A percentile compares a stretch with the other conserved stretches of the same genome.
phyloP scores from a whole-genome alignment of 2,797 vertebrate genomes.

The Aotus griseimembra region DNA sequence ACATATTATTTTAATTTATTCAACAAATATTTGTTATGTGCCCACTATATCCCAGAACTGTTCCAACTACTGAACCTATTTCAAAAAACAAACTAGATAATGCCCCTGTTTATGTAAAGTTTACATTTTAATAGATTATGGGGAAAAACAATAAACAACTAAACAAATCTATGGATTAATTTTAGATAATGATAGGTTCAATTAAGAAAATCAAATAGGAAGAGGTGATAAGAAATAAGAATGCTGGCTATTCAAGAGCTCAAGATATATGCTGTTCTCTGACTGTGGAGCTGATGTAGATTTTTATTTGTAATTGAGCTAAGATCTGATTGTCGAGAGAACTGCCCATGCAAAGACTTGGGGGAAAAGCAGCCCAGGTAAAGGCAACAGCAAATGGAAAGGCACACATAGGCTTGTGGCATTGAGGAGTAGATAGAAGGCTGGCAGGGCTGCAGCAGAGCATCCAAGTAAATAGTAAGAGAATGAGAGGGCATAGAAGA shows the following conservation, averaged over 20 bases:
- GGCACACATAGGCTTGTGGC: neutral
- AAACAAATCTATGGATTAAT: neutral
- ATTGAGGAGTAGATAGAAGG: neutral
- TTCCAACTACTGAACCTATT: neutral
- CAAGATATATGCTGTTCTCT: neutral
- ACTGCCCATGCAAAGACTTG: neutral
- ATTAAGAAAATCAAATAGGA: neutral
- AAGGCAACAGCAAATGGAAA: neutral
- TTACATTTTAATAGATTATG: neutral
- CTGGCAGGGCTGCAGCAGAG: neutral
- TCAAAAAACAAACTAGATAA: neutral
- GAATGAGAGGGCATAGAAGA: neutral
- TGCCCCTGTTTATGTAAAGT: neutral
- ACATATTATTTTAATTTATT: slow-evolving; percentile 13
- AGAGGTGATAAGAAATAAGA: neutral
- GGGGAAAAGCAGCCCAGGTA: neutral
- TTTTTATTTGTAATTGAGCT: neutral
- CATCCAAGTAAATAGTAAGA: neutral
- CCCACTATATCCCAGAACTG: neutral
- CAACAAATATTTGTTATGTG: neutral
- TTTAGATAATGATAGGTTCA: neutral
- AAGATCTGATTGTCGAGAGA: neutral
- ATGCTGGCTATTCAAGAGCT: neutral
- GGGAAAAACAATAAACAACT: neutral
- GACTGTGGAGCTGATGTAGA: neutral